phyloP scores from a whole-genome alignment of 2,113 vertebrate species.

The Corapipo altera region DNA sequence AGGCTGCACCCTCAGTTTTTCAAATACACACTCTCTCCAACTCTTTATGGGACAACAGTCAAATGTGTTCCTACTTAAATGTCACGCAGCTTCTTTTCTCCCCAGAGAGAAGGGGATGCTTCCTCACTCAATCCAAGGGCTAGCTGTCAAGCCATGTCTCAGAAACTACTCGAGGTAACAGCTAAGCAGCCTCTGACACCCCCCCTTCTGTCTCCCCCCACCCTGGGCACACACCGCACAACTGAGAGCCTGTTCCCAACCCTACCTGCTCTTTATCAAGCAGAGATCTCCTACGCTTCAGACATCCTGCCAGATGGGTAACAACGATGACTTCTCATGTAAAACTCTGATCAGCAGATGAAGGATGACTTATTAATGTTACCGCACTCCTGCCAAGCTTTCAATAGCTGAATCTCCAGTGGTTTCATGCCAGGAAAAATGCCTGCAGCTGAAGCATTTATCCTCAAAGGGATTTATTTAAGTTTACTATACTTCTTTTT shows the following conservation, averaged over 20 bases:
- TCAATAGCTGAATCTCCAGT: constrained; percentile 12
- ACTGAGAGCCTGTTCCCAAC: not conserved
- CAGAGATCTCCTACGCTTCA: not conserved
- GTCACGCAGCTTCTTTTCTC: not conserved
- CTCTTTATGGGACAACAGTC: not conserved
- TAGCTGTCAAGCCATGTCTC: not conserved
- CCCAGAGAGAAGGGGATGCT: not conserved
- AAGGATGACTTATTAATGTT: constrained; percentile 44
- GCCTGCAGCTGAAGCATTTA: constrained; percentile 23
- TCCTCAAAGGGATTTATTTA: constrained; percentile 5
- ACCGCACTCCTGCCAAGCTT: not conserved
- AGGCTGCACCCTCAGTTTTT: not conserved
- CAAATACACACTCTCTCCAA: not conserved
- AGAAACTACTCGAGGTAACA: not conserved
- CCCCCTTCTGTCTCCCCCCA: not conserved
- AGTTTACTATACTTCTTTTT: constrained; percentile 9
- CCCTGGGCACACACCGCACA: not conserved
- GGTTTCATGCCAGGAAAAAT: constrained; percentile 14
- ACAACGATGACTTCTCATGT: not conserved
- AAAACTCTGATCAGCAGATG: constrained; percentile 13
- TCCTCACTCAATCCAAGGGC: not conserved
- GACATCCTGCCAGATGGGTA: not conserved
- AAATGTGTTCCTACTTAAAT: not conserved
- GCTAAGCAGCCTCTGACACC: not conserved
- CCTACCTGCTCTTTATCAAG: not conserved